Conservation (phyloP, 2,113 vertebrate species). For the Aldabrachelys gigantea region DNA sequence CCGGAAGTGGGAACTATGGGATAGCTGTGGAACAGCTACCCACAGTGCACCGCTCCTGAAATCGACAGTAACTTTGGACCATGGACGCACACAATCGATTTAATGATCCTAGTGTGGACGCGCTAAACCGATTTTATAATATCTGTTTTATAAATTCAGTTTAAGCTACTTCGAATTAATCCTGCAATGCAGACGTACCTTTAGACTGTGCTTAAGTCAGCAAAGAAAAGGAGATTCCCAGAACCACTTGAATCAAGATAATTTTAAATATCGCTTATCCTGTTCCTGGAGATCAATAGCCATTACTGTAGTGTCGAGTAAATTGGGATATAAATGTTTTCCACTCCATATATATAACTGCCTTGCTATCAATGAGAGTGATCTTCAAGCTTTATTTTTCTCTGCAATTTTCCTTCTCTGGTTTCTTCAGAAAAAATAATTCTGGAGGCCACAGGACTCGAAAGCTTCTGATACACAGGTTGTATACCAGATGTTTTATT, state of each 20-base stretch:
- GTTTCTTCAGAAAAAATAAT: neutral
- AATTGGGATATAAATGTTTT: neutral
- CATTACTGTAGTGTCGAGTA: neutral
- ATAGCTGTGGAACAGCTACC: too few species aligned
- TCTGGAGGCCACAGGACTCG: neutral
- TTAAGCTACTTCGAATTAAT: too few species aligned
- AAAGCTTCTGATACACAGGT: neutral
- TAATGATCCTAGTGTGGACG: too few species aligned
- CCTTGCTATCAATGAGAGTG: neutral
- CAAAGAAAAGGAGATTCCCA: neutral
- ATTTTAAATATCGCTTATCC: neutral
- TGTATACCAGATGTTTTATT: neutral
- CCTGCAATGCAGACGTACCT: too few species aligned
- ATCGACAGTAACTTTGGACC: too few species aligned
- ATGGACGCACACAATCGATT: too few species aligned
- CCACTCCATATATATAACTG: neutral
- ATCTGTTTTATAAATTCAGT: too few species aligned
- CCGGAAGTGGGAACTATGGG: too few species aligned
- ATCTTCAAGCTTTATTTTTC: neutral
- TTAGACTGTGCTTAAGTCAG: neutral
- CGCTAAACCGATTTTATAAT: too few species aligned
- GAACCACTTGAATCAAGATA: neutral
- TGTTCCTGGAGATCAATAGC: conserved; percentile 11
- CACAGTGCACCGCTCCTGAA: too few species aligned
- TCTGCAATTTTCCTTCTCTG: neutral